Percentiles rank a stretch among this genome's conserved stretches.
Conservation (phyloP, 2,888 invertebrate species). For the Liodrosophila aerea region DNA sequence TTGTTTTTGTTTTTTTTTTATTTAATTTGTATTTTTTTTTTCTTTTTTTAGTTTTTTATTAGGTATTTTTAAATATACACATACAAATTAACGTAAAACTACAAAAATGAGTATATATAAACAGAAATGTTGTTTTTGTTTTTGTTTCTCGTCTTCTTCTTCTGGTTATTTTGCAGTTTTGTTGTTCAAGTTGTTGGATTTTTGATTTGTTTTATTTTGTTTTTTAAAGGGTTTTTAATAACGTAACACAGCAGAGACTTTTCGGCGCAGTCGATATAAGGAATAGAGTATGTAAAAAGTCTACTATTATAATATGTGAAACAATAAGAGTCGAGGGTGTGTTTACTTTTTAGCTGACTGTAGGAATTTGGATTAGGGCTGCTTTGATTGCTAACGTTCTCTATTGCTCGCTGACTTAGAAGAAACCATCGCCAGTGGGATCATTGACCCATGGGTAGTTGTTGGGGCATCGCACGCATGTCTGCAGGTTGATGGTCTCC, state of each 20-base stretch:
- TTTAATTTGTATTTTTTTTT: constrained; percentile 32
- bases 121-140: constrained; percentile 44
- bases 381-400: constrained; percentile 54
- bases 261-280: constrained; percentile 55
- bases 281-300: constrained; percentile 50
- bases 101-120: constrained; percentile 70
- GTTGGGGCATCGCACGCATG: constrained; percentile 95
- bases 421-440: constrained; percentile 89
- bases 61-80: constrained; percentile 78
- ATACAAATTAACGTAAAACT: constrained; percentile 78
- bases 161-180: constrained; percentile 29
- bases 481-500: constrained; percentile 95
- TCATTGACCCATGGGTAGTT: constrained; percentile 98
- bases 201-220: constrained; percentile 20
- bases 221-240: constrained; percentile 63
- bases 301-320: constrained; percentile 37
- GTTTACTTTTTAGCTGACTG: constrained; percentile 34
- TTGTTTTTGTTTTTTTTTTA: constrained; percentile 47
- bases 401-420: constrained; percentile 85
- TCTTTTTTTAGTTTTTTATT: constrained; percentile 60
- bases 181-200: constrained; percentile 26
- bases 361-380: constrained; percentile 55
- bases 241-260: constrained; percentile 83
- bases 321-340: constrained; percentile 23
- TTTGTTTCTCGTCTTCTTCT: constrained; percentile 17